Conservation (phyloP, 1,140 invertebrate genomes). For the Himalopsyche phryganea region DNA sequence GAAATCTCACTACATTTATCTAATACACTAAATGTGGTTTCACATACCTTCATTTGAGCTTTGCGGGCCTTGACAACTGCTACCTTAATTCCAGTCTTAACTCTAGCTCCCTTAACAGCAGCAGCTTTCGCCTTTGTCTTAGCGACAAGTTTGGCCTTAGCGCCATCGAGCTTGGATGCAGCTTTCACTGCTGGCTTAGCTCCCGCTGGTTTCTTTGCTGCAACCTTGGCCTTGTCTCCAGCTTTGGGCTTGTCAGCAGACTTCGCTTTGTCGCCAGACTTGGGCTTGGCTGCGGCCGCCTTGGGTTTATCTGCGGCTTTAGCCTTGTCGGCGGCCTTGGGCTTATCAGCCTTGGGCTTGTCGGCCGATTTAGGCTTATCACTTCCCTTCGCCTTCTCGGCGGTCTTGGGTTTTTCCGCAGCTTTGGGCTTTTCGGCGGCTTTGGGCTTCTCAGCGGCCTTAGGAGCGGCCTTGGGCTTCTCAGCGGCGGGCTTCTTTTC, state of each 20-base stretch:
- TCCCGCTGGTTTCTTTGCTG: conserved; percentile 26
- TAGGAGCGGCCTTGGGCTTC: conserved; percentile 45
- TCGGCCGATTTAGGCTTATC: conserved; percentile 48
- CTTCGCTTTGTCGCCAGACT: conserved; percentile 55
- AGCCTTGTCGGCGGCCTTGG: conserved; percentile 58
- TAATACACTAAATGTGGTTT: too few species aligned
- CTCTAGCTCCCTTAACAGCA: conserved; percentile 21
- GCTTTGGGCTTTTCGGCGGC: conserved; percentile 54
- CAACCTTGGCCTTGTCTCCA: conserved; percentile 43
- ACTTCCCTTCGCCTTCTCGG: conserved; percentile 44
- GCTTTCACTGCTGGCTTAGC: conserved; percentile 34
- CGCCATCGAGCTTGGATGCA: conserved; percentile 43
- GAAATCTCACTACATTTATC: too few species aligned
- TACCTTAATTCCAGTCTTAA: conserved; percentile 29
- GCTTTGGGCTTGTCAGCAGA: conserved; percentile 56
- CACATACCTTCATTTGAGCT: conserved; percentile 75
- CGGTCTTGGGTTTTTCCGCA: conserved; percentile 50
- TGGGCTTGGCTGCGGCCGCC: conserved; percentile 43
- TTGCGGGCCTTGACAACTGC: conserved; percentile 59
- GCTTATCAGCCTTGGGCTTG: conserved; percentile 44
- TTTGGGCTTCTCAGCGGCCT: conserved; percentile 42
- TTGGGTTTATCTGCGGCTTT: conserved; percentile 47
- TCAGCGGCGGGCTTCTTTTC: conserved; percentile 51
- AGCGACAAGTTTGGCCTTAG: conserved; percentile 51
- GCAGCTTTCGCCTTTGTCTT: conserved; percentile 47